Evolutionary conservation across 2,888 invertebrate genomes (phyloP).

Genomic region (Dynastes grantii): DNA sequence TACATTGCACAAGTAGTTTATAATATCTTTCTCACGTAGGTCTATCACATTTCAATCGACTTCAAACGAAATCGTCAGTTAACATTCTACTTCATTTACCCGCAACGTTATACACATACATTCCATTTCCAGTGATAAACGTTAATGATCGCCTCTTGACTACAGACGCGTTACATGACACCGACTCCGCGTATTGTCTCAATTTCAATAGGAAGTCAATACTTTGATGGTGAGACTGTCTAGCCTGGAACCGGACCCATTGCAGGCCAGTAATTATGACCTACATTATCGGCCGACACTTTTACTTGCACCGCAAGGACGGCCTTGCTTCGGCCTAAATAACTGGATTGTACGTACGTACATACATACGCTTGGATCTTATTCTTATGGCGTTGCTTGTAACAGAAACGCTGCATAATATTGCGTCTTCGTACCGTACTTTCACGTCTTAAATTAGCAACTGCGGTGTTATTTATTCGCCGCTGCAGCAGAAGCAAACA

Average conservation of each 20-base stretch:
- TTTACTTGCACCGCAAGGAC: slow-evolving; percentile 58
- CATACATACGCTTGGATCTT: slow-evolving; percentile 12
- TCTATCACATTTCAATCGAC: no score
- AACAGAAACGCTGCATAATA: slow-evolving; percentile 28
- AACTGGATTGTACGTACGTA: slow-evolving; percentile 47
- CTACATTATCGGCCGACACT: slow-evolving; percentile 53
- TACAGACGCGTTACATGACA: slow-evolving; percentile 21
- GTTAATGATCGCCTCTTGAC: not conserved
- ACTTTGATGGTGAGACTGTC: slow-evolving; percentile 42
- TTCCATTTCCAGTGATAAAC: not conserved
- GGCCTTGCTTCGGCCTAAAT: slow-evolving; percentile 60
- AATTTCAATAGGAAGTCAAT: slow-evolving; percentile 44
- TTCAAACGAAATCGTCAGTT: no score
- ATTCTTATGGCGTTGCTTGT: slow-evolving; percentile 23
- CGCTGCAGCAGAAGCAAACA: not conserved
- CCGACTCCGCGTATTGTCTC: slow-evolving; percentile 25
- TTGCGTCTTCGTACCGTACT: slow-evolving; percentile 21
- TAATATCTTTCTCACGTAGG: no score
- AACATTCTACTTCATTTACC: no score
- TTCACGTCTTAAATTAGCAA: slow-evolving; percentile 27
- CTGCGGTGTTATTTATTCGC: not conserved
- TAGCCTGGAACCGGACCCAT: slow-evolving; percentile 48
- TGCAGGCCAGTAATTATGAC: slow-evolving; percentile 47
- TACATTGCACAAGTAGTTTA: no score
- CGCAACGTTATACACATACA: no score